Evolutionary conservation across 2,113 vertebrate species (phyloP), one percentile per base, ranked within the genome.

Genomic region (Alligator mississippiensis): DNA sequence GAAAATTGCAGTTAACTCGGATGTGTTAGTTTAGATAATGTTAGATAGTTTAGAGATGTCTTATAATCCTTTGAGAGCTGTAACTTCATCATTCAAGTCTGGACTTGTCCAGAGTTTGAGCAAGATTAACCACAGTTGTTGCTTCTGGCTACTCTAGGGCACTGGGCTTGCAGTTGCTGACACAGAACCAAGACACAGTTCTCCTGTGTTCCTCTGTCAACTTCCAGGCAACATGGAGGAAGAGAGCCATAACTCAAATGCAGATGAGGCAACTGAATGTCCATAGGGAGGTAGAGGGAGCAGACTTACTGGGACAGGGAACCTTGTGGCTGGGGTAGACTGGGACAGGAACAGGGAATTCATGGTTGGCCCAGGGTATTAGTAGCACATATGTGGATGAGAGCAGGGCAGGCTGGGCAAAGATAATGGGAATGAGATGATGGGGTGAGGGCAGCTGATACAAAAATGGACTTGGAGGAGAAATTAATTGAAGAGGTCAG

Each of bases 401-500:
- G 17, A 59, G 30, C 5, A 1, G 74, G 34, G 8, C 30, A 63
- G 16, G 5, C 30, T 70, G 85, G 22, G 28, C 0, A 1, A 58
- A n/a, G 21, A 47, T 1, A 5, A 13, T 22, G 22, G n/a, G 15
- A 17, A 87, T 13, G 59, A 28, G 21, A 21, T 16, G 16, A 28
- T 59, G 28, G 54, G 84, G 75, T 3, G 16, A 0, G 0, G 47
- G 63, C 4, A 34, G 11, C 21, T 30, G 68, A 11, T 7, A 18
- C 8, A 9, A 38, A 47, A 47, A 47, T 47, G 38, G 47, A n/a
- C 18, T 9, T 61, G 28, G 24, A 2, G 47, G 8, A 21, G n/a
- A 70, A 21, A 19, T 70, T n/a, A 19, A 15, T 11, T 21, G 68
- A 38, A 38, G 10, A 18, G 18, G 3, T 34, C 17, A 21, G 19